phyloP scores from a whole-genome alignment of 2,888 invertebrate species.

The Sphecodes monilicornis region DNA sequence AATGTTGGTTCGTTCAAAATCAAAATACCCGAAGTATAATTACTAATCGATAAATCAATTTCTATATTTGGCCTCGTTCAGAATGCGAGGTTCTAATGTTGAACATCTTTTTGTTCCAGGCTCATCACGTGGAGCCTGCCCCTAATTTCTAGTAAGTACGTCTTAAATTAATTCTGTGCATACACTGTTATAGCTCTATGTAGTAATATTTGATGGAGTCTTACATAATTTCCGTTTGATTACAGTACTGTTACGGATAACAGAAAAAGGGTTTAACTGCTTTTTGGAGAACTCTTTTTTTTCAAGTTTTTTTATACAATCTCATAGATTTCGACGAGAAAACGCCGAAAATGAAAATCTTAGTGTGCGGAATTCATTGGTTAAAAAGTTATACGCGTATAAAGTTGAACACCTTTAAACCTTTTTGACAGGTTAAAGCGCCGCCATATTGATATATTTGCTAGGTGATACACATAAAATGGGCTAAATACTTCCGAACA shows the following conservation, averaged over 20 bases:
- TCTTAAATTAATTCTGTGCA: not conserved
- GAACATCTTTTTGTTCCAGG: not conserved
- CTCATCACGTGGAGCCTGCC: not conserved
- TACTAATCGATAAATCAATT: not conserved
- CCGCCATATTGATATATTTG: too few species aligned
- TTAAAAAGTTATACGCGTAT: too few species aligned
- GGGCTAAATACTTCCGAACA: too few species aligned
- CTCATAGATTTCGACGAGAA: too few species aligned
- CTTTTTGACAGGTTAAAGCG: too few species aligned
- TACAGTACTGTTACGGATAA: not conserved
- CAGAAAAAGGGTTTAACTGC: not conserved
- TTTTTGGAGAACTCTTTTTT: too few species aligned
- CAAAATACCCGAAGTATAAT: not conserved
- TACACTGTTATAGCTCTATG: too few species aligned
- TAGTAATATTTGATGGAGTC: not conserved
- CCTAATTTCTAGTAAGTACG: not conserved
- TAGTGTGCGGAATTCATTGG: too few species aligned
- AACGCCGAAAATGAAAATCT: too few species aligned
- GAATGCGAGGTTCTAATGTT: not conserved
- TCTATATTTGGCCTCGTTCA: not conserved
- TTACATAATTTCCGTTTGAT: not conserved
- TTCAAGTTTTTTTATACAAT: too few species aligned
- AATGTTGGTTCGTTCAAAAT: not conserved
- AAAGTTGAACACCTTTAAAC: too few species aligned
- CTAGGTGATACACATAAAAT: too few species aligned